Base-by-base conservation (phyloP, 1,140 invertebrate species). In the Drosophila pallidifrons region DNA sequence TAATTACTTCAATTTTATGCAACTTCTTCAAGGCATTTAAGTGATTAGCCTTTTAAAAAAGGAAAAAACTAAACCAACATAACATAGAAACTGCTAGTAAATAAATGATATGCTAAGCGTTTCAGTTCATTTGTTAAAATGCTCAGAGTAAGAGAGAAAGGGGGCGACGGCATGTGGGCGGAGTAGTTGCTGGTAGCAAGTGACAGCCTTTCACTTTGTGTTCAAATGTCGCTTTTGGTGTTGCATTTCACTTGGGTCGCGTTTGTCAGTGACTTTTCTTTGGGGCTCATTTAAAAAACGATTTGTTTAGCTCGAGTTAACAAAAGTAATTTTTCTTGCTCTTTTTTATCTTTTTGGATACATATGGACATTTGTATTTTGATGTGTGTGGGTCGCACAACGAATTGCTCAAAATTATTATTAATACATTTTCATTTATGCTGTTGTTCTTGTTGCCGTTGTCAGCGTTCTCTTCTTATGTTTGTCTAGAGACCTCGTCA, bases 261-360 rank as follows among this genome's bases (percentile, higher is more conserved):
- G 45, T 52, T 32, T 52, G 41, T 30, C 28, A 32, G 10, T 64
- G 66, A 76, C 69, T 82, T 61, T 63, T 69, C 60, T 75, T 32
- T 49, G 61, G 32, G 79, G 43, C 69, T 74, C 82, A 80, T 87
- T 87, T 87, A 80, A 88, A 87, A 87, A 82, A 72, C 77, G 63
- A 87, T 88, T 87, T 87, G 82, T 87, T 88, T 88, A 88, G 76
- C 77, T 87, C 77, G 69, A 77, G 63, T 83, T 88, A 88, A 88
- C 83, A 80, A 66, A 77, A 66, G 83, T 86, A 77, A 88, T 88
- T 87, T 82, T 80, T 87, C 82, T 83, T 87, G 45, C 72, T 78
- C 20, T 68, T 82, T 77, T 87, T 77, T 82, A 79, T 79, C 71
- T 81, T 25, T 51, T 38, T 30, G n/a, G 1, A 20, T 43, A 43